Percentiles rank a stretch among this genome's conserved stretches.
Conservation (phyloP, 2,888 invertebrate species). For the Antheraea assamensis region DNA sequence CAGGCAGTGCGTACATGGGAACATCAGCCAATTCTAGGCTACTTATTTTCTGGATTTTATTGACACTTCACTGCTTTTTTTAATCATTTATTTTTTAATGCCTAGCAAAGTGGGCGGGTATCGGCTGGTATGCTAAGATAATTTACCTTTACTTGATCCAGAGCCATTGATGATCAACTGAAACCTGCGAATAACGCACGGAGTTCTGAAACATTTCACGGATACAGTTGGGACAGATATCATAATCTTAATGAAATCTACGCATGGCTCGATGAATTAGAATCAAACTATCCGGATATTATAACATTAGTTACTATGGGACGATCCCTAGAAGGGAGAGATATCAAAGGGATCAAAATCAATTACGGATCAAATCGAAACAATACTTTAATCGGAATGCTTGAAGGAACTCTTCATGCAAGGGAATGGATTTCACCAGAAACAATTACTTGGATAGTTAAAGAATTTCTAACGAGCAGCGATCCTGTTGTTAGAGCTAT, state of each 20-base stretch:
- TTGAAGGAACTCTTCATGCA: slow-evolving; percentile 86
- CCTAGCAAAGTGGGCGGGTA: too few species aligned
- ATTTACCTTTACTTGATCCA: slow-evolving; percentile 40
- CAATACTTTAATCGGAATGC: slow-evolving; percentile 72
- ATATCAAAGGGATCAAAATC: slow-evolving; percentile 80
- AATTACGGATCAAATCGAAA: slow-evolving; percentile 65
- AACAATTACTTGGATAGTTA: slow-evolving; percentile 85
- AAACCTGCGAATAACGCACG: slow-evolving; percentile 39
- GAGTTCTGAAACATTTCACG: slow-evolving; percentile 51
- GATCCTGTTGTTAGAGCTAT: slow-evolving; percentile 79
- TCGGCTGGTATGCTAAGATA: too few species aligned
- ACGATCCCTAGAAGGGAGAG: slow-evolving; percentile 81
- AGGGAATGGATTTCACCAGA: slow-evolving; percentile 89
- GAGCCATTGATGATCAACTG: slow-evolving; percentile 76
- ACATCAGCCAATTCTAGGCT: too few species aligned
- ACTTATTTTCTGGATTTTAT: too few species aligned
- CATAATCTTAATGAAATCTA: slow-evolving; percentile 83
- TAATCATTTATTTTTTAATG: too few species aligned
- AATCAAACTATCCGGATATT: slow-evolving; percentile 67
- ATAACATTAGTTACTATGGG: slow-evolving; percentile 81
- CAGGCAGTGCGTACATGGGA: too few species aligned
- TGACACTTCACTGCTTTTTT: too few species aligned
- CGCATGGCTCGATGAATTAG: slow-evolving; percentile 81
- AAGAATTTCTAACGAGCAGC: slow-evolving; percentile 84
- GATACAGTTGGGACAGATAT: slow-evolving; percentile 82